These are phyloP conservation scores for Myiagra hebetior DNA, from an alignment of 2,113 vertebrate species.

Conservation along the genomic window DNA sequence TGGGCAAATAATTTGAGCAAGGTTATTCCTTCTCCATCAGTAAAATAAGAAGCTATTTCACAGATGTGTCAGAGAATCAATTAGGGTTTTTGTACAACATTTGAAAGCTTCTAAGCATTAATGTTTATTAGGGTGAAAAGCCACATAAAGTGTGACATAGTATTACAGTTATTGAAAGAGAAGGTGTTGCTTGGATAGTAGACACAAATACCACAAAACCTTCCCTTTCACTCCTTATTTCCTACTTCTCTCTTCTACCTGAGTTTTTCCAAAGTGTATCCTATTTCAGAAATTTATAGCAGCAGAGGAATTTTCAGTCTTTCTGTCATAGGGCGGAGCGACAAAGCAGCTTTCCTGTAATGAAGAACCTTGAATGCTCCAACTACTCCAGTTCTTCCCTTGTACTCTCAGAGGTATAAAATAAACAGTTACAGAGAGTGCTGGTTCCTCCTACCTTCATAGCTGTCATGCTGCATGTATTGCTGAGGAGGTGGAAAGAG, in stretches of 20 bases:
- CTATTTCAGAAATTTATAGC: background rate
- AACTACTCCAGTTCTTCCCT: background rate
- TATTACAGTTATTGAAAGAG: background rate
- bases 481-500: background rate
- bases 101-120: background rate
- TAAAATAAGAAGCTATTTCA: background rate
- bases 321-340: fast-evolving
- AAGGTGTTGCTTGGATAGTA: background rate
- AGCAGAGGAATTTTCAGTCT: background rate
- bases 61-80: background rate
- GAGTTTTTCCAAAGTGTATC: background rate
- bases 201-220: background rate
- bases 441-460: background rate
- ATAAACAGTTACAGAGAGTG: background rate
- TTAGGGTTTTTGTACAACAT: background rate
- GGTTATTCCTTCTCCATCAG: background rate
- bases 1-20: background rate
- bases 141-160: background rate
- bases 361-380: background rate
- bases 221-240: background rate
- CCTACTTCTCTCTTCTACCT: background rate
- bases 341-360: background rate
- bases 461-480: background rate
- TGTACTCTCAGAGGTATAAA: background rate
- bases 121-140: background rate